These are phyloP conservation scores for Adineta ricciae DNA, from an alignment of 2,888 invertebrate species.

Conservation along the genomic window DNA sequence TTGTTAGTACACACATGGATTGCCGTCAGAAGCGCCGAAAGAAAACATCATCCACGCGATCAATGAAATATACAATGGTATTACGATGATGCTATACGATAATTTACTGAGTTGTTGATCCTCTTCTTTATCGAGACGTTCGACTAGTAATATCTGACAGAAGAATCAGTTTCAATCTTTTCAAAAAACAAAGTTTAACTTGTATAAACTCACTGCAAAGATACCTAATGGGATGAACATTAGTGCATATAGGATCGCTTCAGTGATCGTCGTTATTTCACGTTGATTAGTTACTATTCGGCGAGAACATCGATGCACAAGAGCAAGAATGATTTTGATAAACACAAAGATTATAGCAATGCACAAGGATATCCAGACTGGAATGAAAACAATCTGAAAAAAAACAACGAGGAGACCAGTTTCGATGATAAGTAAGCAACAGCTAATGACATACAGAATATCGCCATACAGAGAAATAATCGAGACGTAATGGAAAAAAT, in stretches of 20 bases:
- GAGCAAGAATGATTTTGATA: background rate
- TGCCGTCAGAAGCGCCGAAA: background rate
- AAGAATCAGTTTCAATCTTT: background rate
- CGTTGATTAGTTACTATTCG: background rate
- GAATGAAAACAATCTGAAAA: conserved; percentile 78
- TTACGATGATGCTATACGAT: background rate
- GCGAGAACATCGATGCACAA: background rate
- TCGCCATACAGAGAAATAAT: conserved; percentile 57
- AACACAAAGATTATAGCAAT: conserved; percentile 74
- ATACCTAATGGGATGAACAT: background rate
- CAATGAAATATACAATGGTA: conserved; percentile 11
- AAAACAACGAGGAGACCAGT: too few relatives aligned
- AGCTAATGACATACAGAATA: conserved; percentile 56
- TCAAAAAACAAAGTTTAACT: background rate
- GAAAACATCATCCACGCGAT: background rate
- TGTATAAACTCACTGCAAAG: background rate
- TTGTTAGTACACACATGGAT: background rate
- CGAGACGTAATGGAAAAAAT: conserved; percentile 81
- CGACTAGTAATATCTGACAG: background rate
- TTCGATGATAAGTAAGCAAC: too few relatives aligned
- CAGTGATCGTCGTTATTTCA: background rate
- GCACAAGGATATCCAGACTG: conserved; percentile 87
- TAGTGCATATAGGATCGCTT: background rate
- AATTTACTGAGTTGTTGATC: background rate
- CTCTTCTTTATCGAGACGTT: background rate